A percentile compares a stretch with the other conserved stretches of the same genome.
Evolutionary conservation across 2,113 vertebrate species (phyloP).

Genomic region (Caranx ignobilis): DNA sequence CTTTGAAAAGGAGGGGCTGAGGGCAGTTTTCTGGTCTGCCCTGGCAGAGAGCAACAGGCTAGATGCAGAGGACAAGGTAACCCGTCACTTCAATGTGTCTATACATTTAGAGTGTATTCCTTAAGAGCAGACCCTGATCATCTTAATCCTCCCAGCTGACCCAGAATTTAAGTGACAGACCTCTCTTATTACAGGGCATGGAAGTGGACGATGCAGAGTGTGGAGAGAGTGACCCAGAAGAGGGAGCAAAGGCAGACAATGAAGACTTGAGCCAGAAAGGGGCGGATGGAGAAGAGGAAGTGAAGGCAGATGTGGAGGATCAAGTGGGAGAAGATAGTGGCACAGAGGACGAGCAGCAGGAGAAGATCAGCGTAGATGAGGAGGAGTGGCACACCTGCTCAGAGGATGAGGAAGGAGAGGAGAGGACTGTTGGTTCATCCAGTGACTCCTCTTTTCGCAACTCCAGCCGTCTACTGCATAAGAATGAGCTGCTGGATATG

Average conservation of each 20-base stretch:
- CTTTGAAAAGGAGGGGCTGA: conserved; percentile 90
- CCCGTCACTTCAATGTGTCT: neutral
- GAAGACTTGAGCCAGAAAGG: conserved; percentile 24
- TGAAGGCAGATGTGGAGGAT: neutral
- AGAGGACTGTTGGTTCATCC: conserved; percentile 28
- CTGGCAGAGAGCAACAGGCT: conserved; percentile 87
- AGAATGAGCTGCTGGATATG: conserved; percentile 89
- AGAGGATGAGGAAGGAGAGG: conserved; percentile 81
- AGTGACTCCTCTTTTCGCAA: conserved; percentile 77
- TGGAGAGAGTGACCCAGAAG: conserved; percentile 74
- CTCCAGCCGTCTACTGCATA: conserved; percentile 89
- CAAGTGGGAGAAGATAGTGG: conserved; percentile 16
- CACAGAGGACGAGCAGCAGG: conserved; percentile 64
- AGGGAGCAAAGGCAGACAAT: conserved; percentile 42
- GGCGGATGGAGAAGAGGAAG: conserved; percentile 13
- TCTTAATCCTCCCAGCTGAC: neutral
- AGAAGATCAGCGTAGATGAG: conserved; percentile 81
- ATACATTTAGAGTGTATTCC: neutral
- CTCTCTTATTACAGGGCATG: conserved; percentile 78
- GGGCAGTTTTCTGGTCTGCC: conserved; percentile 97
- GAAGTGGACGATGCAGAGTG: conserved; percentile 58
- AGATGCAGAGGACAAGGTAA: conserved; percentile 86
- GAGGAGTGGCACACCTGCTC: conserved; percentile 93
- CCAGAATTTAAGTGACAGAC: neutral
- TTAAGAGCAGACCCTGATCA: neutral